Base-by-base conservation (phyloP, 2,888 invertebrate genomes). In the Phragmatobia fuliginosa region DNA sequence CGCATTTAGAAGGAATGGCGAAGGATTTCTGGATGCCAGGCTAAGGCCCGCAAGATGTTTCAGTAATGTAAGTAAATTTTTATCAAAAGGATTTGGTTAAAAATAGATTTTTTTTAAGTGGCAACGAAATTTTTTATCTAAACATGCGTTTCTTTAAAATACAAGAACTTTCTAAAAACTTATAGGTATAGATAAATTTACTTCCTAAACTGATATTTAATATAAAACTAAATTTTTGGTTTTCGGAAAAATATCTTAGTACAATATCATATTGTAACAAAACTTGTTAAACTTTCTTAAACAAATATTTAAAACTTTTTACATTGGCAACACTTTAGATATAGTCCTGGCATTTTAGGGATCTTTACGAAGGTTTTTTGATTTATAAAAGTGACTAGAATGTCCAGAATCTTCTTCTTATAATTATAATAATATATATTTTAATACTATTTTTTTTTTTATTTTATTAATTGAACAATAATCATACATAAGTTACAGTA, bases 1-100 rank as follows among this genome's bases (percentile, higher is more conserved):
- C 41, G 28, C 32, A 49, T 28, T 52, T 36, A 69, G 11, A 25
- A 18, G 59, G 36, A 38, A 66, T 56, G 56, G 21, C 31, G 11
- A 52, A 36, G 66, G 52, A 14, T 70, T 74, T 79, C 70, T 70
- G 68, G 59, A 41, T 49, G 8, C 2, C 7, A 10, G 7, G 41
- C 31, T 32, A 52, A 56, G 36, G 41, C 66, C 31, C 18, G 32
- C 25, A 28, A 67, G 64, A 69, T 56, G 60, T 76, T 49, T 59
- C 56, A 6, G 58, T 52, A 65, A 64, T 61, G 62, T 7, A 38
- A 66, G 56, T n/a, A 28, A 41, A 61, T 64, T 59, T 59, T 60
- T 33, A 49, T 68, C 64, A 36, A 66, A 41, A 63, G 45, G 31
- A 58, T 21, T 63, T 45, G 5, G 21, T 21, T 32, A 33, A 52